Evolutionary conservation across 2,797 vertebrate genomes (phyloP).

Genomic region (Phaenicophaeus curvirostris): DNA sequence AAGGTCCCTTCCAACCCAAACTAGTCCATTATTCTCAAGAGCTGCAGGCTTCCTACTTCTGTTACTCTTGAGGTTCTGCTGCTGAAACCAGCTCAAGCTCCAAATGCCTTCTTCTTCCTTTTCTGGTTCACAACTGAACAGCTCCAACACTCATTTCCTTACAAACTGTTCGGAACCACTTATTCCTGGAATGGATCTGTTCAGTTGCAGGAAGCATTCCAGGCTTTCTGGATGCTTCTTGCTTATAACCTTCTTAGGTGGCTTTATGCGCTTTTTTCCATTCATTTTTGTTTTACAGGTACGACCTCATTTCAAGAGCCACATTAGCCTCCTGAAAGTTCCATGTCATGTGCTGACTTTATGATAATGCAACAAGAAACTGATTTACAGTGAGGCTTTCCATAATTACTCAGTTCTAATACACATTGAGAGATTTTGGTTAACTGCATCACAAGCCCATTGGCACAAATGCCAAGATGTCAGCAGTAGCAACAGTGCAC

Average conservation of each 20-base stretch:
- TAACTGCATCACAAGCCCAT: not conserved
- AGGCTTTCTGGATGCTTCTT: not conserved
- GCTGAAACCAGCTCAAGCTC: accelerated
- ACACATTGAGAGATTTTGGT: not conserved
- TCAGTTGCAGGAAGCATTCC: not conserved
- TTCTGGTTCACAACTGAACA: not conserved
- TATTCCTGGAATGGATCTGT: not conserved
- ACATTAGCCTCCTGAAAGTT: not conserved
- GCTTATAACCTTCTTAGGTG: not conserved
- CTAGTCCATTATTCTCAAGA: no score
- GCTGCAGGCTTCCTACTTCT: not conserved
- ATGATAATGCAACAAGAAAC: not conserved
- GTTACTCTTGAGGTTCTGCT: not conserved
- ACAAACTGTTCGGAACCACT: not conserved
- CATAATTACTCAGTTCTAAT: not conserved
- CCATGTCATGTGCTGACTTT: not conserved
- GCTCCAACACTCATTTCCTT: accelerated
- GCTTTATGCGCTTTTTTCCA: not conserved
- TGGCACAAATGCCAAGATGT: not conserved
- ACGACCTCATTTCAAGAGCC: not conserved
- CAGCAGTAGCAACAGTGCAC: not conserved
- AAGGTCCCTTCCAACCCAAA: no score
- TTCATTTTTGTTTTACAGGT: not conserved
- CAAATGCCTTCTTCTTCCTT: not conserved
- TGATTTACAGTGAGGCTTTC: not conserved